These are phyloP conservation scores for Ctena decussata DNA, from an alignment of 2,888 invertebrate genomes.

Conservation along the genomic window DNA sequence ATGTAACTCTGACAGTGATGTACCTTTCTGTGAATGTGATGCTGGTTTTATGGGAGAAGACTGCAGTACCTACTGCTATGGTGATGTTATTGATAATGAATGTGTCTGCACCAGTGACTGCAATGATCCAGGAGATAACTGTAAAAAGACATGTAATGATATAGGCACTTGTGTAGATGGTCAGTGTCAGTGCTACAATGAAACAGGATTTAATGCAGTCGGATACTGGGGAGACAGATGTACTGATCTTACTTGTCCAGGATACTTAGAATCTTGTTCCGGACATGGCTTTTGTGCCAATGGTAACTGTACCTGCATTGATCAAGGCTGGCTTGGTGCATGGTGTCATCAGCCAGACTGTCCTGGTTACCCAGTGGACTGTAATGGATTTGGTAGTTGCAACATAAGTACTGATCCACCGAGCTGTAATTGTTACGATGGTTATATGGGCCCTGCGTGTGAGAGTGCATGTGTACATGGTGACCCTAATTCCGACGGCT, in stretches of 20 bases:
- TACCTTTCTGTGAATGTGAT: slow-evolving; percentile 75
- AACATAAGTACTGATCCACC: slow-evolving; percentile 68
- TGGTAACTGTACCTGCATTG: slow-evolving; percentile 58
- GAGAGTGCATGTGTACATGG: slow-evolving; percentile 73
- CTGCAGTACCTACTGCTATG: slow-evolving; percentile 76
- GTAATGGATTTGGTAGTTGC: slow-evolving; percentile 70
- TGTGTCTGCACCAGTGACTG: slow-evolving; percentile 60
- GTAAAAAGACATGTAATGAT: slow-evolving; percentile 62
- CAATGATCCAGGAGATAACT: slow-evolving; percentile 46
- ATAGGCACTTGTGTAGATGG: slow-evolving; percentile 58
- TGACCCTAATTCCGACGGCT: slow-evolving; percentile 55
- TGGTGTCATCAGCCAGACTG: slow-evolving; percentile 75
- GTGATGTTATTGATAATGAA: slow-evolving; percentile 62
- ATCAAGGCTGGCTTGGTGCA: slow-evolving; percentile 67
- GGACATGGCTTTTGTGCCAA: slow-evolving; percentile 67
- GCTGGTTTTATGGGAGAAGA: slow-evolving; percentile 78
- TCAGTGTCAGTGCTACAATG: slow-evolving; percentile 54
- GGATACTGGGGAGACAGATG: slow-evolving; percentile 74
- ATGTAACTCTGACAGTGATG: slow-evolving; percentile 60
- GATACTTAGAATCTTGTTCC: slow-evolving; percentile 69
- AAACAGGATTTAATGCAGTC: slow-evolving; percentile 49
- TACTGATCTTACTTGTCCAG: slow-evolving; percentile 73
- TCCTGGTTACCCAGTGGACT: slow-evolving; percentile 59
- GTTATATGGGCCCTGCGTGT: slow-evolving; percentile 74
- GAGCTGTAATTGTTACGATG: slow-evolving; percentile 69